Evolutionary conservation across 2,113 vertebrate genomes (phyloP), one percentile per base, ranked within the genome.

Genomic region (Phycodurus eques): DNA sequence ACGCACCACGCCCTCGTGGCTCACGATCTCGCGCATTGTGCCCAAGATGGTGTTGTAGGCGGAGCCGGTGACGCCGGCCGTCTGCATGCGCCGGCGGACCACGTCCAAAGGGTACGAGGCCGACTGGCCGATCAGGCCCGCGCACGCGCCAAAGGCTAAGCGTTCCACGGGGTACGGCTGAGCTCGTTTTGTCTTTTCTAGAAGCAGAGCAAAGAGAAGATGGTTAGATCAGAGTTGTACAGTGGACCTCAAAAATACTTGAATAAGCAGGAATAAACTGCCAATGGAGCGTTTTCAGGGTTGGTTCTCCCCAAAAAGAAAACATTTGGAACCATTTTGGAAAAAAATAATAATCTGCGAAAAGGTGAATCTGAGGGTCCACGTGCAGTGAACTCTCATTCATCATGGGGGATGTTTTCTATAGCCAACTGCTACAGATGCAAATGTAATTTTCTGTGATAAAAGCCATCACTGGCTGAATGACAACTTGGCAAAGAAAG

Each of bases 81-180:
- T 98, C 93, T 99, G 98, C 97, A 99, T 98, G 33, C 97, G 95
- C 51, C 97, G 91, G 2, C 98, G 95, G 54, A 99, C 97, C 84
- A 99, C 96, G 0, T 99, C 98, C 90, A 99, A 92, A 0, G 98
- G 98, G 92, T 99, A 99, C 0, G 98, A 98, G 4, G 97, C 94
- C 0, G 98, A 97, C 87, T 99, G 98, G 0, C 97, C 96, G 0
- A 99, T 94, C 65, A 98, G 88, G 9, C 98, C 98, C 0, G 97
- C 97, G 0, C 96, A 98, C 5, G 96, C 97, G 0, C 98, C 98
- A 0, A 98, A 99, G 3, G 93, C 81, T 75, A 99, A 89, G 3
- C 96, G 92, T 86, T 99, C 98, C 0, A 94, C 56, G 0, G 96
- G 94, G 67, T 94, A 95, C 0, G 97, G 98, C 78, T 98, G 94